phyloP scores from a whole-genome alignment of 2,113 vertebrate species.

The Asarcornis scutulata region DNA sequence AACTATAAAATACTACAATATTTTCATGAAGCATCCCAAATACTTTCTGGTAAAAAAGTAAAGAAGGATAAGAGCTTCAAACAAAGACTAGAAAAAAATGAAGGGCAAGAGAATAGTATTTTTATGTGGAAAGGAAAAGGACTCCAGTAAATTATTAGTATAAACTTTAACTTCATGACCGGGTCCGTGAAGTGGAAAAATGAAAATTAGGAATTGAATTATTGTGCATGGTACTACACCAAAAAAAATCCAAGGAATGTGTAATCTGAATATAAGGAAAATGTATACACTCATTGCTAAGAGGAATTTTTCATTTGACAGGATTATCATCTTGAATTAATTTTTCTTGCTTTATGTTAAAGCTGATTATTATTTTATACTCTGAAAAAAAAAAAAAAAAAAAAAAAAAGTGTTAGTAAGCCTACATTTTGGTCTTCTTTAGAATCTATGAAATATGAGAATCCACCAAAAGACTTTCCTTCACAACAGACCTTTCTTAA shows the following conservation, averaged over 20 bases:
- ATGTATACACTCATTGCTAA: background rate
- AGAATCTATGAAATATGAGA: background rate
- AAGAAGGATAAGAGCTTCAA: background rate
- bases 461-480: background rate
- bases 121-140: background rate
- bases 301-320: background rate
- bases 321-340: background rate
- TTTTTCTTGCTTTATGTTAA: background rate
- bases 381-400: background rate
- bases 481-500: background rate
- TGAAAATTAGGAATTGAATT: background rate
- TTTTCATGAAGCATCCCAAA: background rate
- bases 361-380: background rate
- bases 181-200: background rate
- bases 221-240: background rate
- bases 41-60: background rate
- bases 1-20: accelerated
- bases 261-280: background rate
- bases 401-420: background rate
- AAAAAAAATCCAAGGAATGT: accelerated
- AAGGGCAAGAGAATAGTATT: background rate
- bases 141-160: background rate
- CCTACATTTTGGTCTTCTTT: background rate
- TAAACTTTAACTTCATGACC: background rate
- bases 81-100: background rate